Conservation (phyloP, 2,797 vertebrate species). For the Bradypus variegatus region DNA sequence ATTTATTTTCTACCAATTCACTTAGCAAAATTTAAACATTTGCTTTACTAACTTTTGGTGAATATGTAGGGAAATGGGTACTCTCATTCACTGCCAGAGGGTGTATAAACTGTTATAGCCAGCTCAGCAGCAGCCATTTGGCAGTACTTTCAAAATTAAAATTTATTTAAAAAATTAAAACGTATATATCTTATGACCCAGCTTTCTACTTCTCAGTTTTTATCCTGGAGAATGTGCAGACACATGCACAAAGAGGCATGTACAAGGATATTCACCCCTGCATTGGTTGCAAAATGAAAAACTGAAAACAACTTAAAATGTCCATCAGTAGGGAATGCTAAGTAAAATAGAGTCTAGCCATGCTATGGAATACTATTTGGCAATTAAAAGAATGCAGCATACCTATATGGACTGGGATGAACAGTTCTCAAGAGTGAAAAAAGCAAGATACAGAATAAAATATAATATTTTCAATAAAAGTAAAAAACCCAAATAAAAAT, state of each 20-base stretch:
- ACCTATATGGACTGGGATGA: not conserved
- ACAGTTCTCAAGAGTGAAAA: not conserved
- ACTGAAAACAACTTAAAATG: not conserved
- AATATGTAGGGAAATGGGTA: not conserved
- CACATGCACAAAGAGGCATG: not conserved
- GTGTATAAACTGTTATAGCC: not conserved
- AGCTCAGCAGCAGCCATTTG: not conserved
- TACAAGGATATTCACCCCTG: not conserved
- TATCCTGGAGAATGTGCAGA: not conserved
- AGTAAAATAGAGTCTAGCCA: not conserved
- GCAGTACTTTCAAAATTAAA: not conserved
- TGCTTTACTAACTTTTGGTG: not conserved
- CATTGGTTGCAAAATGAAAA: not conserved
- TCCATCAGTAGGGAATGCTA: not conserved
- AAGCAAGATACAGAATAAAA: not conserved
- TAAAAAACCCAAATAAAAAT: not conserved
- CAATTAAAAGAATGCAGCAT: not conserved
- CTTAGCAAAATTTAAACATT: not conserved
- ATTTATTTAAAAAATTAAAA: not conserved
- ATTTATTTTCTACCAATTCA: not conserved
- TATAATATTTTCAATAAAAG: not conserved
- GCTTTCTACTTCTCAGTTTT: not conserved
- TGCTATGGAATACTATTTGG: not conserved
- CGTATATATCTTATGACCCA: not conserved
- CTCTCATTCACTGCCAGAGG: not conserved